A percentile compares a stretch with the other conserved stretches of the same genome.
Evolutionary conservation across 2,888 invertebrate genomes (phyloP).

Genomic region (Pseudococcus jackbeardsleyi): DNA sequence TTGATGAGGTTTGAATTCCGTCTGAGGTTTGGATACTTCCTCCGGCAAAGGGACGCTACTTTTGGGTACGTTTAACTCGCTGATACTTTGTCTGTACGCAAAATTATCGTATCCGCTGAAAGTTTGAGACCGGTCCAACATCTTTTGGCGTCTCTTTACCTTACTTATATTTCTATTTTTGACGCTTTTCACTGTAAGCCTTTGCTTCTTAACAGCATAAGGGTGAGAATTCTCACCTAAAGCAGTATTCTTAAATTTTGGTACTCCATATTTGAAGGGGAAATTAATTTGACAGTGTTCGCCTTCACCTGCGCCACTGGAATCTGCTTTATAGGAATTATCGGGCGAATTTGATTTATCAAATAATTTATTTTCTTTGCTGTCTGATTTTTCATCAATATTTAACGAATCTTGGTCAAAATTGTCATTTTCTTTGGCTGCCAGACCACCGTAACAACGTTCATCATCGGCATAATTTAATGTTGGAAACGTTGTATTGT

Average conservation of each 20-base stretch:
- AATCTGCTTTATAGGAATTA: neutral
- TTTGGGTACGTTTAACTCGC: conserved; percentile 42
- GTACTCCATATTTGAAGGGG: conserved; percentile 33
- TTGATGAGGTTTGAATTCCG: neutral
- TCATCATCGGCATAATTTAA: neutral
- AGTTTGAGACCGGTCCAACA: conserved; percentile 43
- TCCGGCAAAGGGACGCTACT: neutral
- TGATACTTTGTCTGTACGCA: conserved; percentile 57
- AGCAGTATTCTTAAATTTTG: conserved; percentile 55
- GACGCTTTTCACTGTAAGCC: conserved; percentile 57
- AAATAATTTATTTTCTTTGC: conserved; percentile 15
- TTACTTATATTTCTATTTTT: conserved; percentile 60
- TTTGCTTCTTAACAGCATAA: conserved; percentile 24
- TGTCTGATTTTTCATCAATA: neutral
- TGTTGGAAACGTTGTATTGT: too few relatives aligned
- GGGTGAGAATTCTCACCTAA: conserved; percentile 56
- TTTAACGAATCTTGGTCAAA: conserved; percentile 26
- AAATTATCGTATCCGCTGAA: conserved; percentile 64
- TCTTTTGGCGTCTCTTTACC: conserved; percentile 28
- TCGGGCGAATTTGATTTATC: neutral
- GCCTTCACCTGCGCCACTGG: neutral
- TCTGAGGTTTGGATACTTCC: neutral
- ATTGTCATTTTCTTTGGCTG: neutral
- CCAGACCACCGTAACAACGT: neutral
- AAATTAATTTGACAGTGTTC: neutral